Percentiles rank a stretch among this genome's conserved stretches.
Conservation (phyloP, 1,140 invertebrate genomes). For the Euwallacea fornicatus region DNA sequence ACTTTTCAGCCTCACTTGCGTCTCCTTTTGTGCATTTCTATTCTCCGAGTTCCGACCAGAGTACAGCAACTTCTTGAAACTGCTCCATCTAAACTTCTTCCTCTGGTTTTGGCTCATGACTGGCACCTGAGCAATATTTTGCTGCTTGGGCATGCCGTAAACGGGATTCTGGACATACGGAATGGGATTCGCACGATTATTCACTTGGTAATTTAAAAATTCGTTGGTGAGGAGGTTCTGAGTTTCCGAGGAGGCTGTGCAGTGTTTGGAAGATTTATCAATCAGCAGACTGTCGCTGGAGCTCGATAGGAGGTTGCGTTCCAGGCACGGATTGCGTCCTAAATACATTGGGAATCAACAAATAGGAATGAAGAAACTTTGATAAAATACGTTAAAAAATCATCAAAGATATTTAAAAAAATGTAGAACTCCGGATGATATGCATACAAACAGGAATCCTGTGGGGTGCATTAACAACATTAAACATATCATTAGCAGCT, state of each 20-base stretch:
- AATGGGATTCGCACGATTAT: slow-evolving; percentile 62
- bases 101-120: slow-evolving; percentile 39
- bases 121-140: slow-evolving; percentile 52
- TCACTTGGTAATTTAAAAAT: slow-evolving; percentile 50
- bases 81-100: slow-evolving; percentile 50
- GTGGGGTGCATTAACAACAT: too few relatives aligned
- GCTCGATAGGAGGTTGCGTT: slow-evolving; percentile 75
- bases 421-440: too few relatives aligned
- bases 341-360: not conserved
- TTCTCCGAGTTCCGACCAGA: slow-evolving; percentile 36
- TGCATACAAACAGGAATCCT: too few relatives aligned
- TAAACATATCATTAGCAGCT: too few relatives aligned
- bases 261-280: slow-evolving; percentile 69
- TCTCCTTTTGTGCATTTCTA: slow-evolving; percentile 53
- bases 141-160: slow-evolving; percentile 60
- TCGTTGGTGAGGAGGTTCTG: slow-evolving; percentile 53
- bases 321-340: slow-evolving; percentile 79
- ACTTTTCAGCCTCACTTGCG: slow-evolving; percentile 57
- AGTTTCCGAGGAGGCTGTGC: slow-evolving; percentile 55
- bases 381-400: not conserved
- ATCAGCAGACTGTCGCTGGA: slow-evolving; percentile 66
- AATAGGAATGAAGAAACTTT: not conserved
- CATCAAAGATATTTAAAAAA: not conserved
- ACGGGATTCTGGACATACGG: slow-evolving; percentile 78
- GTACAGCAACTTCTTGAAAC: slow-evolving; percentile 51